These are phyloP conservation scores for Adelosebastes latens DNA, from an alignment of 2,797 vertebrate genomes.

Conservation along the genomic window DNA sequence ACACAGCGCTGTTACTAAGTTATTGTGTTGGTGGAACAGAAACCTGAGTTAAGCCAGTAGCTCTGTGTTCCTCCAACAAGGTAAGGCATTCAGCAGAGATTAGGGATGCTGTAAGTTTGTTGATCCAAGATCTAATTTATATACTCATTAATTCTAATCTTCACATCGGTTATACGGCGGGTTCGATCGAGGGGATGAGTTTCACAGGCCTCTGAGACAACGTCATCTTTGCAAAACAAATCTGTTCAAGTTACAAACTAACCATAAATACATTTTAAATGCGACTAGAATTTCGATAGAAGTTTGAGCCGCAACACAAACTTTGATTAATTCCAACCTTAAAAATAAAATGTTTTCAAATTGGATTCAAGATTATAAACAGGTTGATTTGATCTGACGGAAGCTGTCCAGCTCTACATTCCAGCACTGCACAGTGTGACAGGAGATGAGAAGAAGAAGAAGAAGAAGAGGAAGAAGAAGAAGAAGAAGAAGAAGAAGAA, in stretches of 20 bases:
- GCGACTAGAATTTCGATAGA: not conserved
- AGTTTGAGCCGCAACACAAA: not conserved
- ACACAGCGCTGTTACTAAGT: not conserved
- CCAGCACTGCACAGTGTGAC: slow-evolving; percentile 14
- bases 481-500: slow-evolving; percentile 12
- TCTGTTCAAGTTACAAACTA: not conserved
- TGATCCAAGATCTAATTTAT: not conserved
- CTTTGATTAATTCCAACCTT: not conserved
- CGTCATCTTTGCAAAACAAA: not conserved
- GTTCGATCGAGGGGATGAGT: not conserved
- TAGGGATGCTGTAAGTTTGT: not conserved
- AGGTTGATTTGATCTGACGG: not conserved
- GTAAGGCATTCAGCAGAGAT: not conserved
- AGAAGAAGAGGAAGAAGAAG: no score
- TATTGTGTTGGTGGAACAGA: not conserved
- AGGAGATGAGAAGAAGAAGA: no score
- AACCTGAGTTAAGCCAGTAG: not conserved
- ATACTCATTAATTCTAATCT: not conserved
- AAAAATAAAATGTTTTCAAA: not conserved
- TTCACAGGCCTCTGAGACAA: not conserved
- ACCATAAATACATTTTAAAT: not conserved
- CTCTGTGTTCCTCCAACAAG: not conserved
- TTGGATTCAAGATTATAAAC: not conserved
- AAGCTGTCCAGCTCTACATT: not conserved
- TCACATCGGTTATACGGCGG: not conserved